phyloP scores from a whole-genome alignment of 2,888 invertebrate species.

The Clivina fossor region DNA sequence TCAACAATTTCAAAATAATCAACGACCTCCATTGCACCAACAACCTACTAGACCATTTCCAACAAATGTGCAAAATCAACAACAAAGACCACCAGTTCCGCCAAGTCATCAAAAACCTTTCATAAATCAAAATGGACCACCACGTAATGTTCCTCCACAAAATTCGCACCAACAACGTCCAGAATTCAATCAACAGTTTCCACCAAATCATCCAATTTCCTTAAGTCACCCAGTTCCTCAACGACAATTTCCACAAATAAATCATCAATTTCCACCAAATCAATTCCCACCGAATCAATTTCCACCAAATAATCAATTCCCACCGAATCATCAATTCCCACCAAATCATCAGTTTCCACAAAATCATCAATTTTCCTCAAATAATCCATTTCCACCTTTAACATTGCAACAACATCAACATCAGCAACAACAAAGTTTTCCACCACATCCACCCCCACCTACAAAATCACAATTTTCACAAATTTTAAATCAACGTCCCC shows the following conservation, averaged over 20 bases:
- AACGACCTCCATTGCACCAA: constrained; percentile 19
- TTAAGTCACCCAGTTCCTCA: constrained; percentile 34
- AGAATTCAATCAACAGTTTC: constrained; percentile 44
- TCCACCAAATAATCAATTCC: constrained; percentile 43
- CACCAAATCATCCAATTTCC: constrained; percentile 35
- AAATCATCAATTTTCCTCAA: constrained; percentile 48
- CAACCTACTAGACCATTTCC: constrained; percentile 33
- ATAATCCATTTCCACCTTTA: constrained; percentile 48
- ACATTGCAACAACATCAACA: too few relatives aligned
- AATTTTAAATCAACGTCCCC: constrained; percentile 52
- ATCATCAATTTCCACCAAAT: constrained; percentile 36
- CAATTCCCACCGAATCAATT: constrained; percentile 40
- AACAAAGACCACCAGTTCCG: constrained; percentile 34
- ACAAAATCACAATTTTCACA: constrained; percentile 39
- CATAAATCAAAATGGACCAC: constrained; percentile 19
- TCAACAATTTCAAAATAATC: constrained; percentile 31
- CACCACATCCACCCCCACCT: constrained; percentile 38
- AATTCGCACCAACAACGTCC: constrained; percentile 9
- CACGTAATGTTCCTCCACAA: constrained; percentile 11
- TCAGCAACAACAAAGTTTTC: constrained; percentile 48
- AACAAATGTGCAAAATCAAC: constrained; percentile 29
- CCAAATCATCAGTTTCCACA: constrained; percentile 42
- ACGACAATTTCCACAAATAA: too few relatives aligned
- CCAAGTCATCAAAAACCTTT: constrained; percentile 21
- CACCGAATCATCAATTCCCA: constrained; percentile 43